Evolutionary conservation across 2,888 invertebrate genomes (phyloP), one percentile per base, ranked within the genome.

Genomic region (Ormyrus pomaceus): DNA sequence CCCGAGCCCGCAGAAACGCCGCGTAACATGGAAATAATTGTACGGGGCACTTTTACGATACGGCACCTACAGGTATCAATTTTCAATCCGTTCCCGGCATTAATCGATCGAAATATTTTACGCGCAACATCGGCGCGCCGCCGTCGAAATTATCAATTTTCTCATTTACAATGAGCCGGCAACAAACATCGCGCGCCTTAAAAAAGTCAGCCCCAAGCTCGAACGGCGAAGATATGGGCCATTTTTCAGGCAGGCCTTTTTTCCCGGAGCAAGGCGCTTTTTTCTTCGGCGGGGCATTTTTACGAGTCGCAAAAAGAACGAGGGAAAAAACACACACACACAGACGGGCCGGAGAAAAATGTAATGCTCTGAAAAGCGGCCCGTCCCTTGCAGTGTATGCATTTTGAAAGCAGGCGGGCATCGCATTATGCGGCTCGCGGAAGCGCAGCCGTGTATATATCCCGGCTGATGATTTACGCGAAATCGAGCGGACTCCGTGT

Each of bases 401-500:
- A 59, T 59, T 50, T 19, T 19, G 55, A 56, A 34, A n/a, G 68
- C 71, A 51, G n/a, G 45, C 59, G 34, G n/a, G 62, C 62, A 72
- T 72, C 62, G 58, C 66, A 13, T 66, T 75, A 66, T 59, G 46
- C 55, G 53, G 53, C 55, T 68, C 61, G 48, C 61, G 56, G 73
- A 73, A 65, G 34, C 53, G 46, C 8, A 55, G 8, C 51, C n/a
- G 45, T 48, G n/a, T 53, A 50, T 34, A 70, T 1, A 5, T 2
- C 50, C 34, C 10, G 58, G 51, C 19, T 4, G 64, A 78, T 79
- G 78, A 82, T 80, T 82, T 82, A 82, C 72, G 78, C 46, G n/a
- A 80, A 82, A 80, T 78, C 72, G 70, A 73, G 71, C 34, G 66
- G 62, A 75, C 61, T 50, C 71, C 76, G 75, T 68, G 76, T 82